Evolutionary conservation across 2,113 vertebrate genomes (phyloP).

Genomic region (Ammospiza caudacuta): DNA sequence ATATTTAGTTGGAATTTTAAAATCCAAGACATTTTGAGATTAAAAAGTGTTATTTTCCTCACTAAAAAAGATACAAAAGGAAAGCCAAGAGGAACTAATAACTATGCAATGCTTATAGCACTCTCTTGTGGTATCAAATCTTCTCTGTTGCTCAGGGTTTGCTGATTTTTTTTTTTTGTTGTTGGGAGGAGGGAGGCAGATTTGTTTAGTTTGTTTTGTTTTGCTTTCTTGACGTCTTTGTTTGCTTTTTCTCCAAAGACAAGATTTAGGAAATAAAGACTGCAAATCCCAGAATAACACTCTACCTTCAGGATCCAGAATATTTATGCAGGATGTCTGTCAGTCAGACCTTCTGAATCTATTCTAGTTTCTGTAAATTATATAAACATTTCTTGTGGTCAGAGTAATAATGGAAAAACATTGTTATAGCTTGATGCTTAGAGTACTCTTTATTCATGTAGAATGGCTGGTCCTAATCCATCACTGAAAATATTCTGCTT

Average conservation of each 20-base stretch:
- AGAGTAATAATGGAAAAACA: not conserved
- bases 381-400: not conserved
- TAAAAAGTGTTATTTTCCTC: not conserved
- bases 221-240: not conserved
- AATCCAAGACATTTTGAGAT: not conserved
- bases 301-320: not conserved
- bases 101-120: not conserved
- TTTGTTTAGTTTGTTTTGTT: not conserved
- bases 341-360: not conserved
- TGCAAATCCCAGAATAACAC: not conserved
- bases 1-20: not conserved
- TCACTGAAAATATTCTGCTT: not conserved
- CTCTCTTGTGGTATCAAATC: not conserved
- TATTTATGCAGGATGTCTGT: not conserved
- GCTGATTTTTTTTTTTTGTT: not conserved
- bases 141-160: not conserved
- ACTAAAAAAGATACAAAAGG: not conserved
- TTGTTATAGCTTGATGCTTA: not conserved
- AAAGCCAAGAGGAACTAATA: not conserved
- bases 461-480: not conserved
- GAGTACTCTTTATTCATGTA: not conserved
- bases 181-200: rapidly evolving
- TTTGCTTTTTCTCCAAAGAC: not conserved
- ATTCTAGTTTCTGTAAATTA: not conserved
- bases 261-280: not conserved